A percentile compares a stretch with the other conserved stretches of the same genome.
Conservation (phyloP, 2,888 invertebrate genomes). For the Plusia festucae region DNA sequence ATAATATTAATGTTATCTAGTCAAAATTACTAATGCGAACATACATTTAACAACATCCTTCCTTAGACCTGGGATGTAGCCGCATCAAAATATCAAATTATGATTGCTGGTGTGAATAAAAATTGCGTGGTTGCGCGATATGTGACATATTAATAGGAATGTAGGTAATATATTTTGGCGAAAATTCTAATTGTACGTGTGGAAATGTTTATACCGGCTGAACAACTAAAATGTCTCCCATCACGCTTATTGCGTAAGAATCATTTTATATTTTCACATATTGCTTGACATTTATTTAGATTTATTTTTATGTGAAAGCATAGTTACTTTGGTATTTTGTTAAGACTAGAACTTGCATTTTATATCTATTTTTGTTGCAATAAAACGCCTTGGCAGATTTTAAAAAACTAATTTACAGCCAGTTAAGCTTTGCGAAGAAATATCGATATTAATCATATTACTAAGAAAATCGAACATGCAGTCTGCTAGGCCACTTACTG, state of each 20-base stretch:
- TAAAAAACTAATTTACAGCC: conserved; percentile 16
- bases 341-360: conserved; percentile 53
- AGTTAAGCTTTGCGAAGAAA: not conserved
- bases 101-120: conserved; percentile 28
- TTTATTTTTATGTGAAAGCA: conserved; percentile 67
- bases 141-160: conserved; percentile 47
- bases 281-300: conserved; percentile 68
- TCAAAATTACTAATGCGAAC: not conserved
- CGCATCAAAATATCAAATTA: conserved; percentile 13
- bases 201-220: conserved; percentile 71
- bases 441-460: too few species aligned
- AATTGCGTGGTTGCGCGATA: conserved; percentile 43
- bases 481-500: too few species aligned
- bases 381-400: conserved; percentile 36
- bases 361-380: conserved; percentile 47
- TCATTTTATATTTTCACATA: conserved; percentile 63
- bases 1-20: not conserved
- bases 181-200: conserved; percentile 67
- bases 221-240: conserved; percentile 66
- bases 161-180: conserved; percentile 61
- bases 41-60: conserved; percentile 9
- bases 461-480: too few species aligned
- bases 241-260: conserved; percentile 71
- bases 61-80: conserved; percentile 7
- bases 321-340: conserved; percentile 64